Conservation (phyloP, 2,797 vertebrate genomes). For the Scomberomorus guttatus region DNA sequence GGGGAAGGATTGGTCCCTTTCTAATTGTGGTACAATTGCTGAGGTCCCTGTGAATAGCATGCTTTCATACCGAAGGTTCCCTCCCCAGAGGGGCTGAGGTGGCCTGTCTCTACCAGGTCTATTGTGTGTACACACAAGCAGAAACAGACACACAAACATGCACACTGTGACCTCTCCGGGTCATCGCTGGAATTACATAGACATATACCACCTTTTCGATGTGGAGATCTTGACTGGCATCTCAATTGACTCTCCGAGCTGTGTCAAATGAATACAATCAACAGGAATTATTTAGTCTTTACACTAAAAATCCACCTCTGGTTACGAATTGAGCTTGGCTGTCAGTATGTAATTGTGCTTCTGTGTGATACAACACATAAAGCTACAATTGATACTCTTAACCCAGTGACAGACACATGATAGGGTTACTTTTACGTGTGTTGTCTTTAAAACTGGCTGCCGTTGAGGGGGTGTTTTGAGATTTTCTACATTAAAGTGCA, state of each 20-base stretch:
- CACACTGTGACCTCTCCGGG: slow-evolving; percentile 66
- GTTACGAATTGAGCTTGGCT: slow-evolving; percentile 21
- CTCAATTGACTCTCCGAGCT: slow-evolving; percentile 62
- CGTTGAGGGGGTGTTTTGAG: slow-evolving; percentile 49
- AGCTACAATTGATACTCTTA: slow-evolving; percentile 27
- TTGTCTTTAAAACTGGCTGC: slow-evolving; percentile 51
- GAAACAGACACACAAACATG: slow-evolving; percentile 42
- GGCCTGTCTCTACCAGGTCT: slow-evolving; percentile 49
- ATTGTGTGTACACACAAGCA: slow-evolving; percentile 60
- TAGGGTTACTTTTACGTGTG: slow-evolving; percentile 48
- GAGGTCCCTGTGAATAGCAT: slow-evolving; percentile 54
- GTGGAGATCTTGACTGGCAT: slow-evolving; percentile 44
- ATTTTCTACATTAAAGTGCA: slow-evolving; percentile 74
- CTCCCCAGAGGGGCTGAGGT: slow-evolving; percentile 51
- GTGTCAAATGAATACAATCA: slow-evolving; percentile 53
- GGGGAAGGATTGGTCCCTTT: slow-evolving; percentile 51
- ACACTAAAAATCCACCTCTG: slow-evolving; percentile 13
- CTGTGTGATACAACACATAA: slow-evolving; percentile 24
- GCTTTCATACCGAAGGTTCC: slow-evolving; percentile 60
- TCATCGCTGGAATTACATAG: slow-evolving; percentile 55
- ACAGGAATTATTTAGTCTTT: slow-evolving; percentile 30
- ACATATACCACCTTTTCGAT: slow-evolving; percentile 54
- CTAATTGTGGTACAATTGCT: slow-evolving; percentile 55
- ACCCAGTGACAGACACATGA: slow-evolving; percentile 46
- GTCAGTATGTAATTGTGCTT: slow-evolving; percentile 30